These are phyloP conservation scores for Nicator chloris DNA, from an alignment of 2,113 vertebrate species.

Conservation along the genomic window DNA sequence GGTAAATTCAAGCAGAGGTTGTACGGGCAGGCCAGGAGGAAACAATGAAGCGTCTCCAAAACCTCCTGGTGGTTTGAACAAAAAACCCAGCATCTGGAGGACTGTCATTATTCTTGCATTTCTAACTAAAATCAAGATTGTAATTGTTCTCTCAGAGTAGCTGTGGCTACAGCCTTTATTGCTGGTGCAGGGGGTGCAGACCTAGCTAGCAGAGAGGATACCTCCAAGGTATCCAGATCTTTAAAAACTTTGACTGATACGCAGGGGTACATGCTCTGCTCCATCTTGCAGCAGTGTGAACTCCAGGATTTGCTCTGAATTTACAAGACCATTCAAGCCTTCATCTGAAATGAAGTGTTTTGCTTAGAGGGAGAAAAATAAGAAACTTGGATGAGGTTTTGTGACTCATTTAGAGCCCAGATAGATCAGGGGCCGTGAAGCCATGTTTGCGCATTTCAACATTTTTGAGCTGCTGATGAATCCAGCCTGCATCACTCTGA, in stretches of 20 bases:
- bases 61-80: not conserved
- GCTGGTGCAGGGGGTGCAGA: not conserved
- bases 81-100: accelerated
- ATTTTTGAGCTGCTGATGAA: not conserved
- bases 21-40: not conserved
- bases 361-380: not conserved
- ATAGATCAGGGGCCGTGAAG: not conserved
- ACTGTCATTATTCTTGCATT: not conserved
- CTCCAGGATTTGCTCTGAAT: not conserved
- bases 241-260: not conserved
- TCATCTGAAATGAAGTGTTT: not conserved
- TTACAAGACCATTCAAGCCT: not conserved
- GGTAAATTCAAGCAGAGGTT: not conserved
- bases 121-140: not conserved
- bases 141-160: accelerated
- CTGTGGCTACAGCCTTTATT: not conserved
- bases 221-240: not conserved
- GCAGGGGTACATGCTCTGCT: not conserved
- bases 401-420: not conserved
- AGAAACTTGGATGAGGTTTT: not conserved
- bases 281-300: not conserved
- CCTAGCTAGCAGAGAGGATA: not conserved
- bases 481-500: not conserved
- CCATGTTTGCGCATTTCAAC: not conserved
- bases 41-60: not conserved